phyloP scores from a whole-genome alignment of 2,797 vertebrate genomes.

The Leuciscus waleckii region DNA sequence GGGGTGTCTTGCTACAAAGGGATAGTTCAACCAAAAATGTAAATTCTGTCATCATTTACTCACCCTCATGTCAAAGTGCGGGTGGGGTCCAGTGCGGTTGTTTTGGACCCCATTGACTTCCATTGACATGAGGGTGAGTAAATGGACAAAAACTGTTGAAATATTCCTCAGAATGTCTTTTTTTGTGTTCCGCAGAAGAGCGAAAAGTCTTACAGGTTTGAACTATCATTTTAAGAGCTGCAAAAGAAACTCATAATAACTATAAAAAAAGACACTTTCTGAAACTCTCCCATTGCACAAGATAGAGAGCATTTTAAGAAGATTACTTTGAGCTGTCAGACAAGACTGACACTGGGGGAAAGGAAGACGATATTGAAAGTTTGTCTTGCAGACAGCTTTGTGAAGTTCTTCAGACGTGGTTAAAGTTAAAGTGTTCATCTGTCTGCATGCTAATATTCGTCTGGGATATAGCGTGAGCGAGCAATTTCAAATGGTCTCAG shows the following conservation, averaged over 20 bases:
- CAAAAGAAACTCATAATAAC: constrained; percentile 44
- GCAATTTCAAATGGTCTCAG: constrained; percentile 51
- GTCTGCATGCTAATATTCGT: constrained; percentile 65
- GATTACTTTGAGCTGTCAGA: constrained; percentile 60
- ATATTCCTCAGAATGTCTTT: background rate
- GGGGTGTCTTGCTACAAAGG: background rate
- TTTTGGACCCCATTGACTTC: background rate
- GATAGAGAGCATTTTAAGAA: constrained; percentile 57
- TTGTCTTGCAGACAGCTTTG: constrained; percentile 64
- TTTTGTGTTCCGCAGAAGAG: background rate
- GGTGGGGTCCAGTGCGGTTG: background rate
- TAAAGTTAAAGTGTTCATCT: constrained; percentile 61
- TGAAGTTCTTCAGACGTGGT: constrained; percentile 64
- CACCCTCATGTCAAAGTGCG: background rate
- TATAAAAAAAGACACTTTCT: constrained; percentile 23
- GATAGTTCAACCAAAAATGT: background rate
- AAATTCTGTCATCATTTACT: background rate
- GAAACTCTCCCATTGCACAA: constrained; percentile 45
- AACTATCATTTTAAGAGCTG: constrained; percentile 4
- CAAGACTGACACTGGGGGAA: constrained; percentile 56
- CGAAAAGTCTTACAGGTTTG: background rate
- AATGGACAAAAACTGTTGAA: background rate
- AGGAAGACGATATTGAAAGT: constrained; percentile 61
- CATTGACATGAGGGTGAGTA: background rate
- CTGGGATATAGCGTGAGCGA: constrained; percentile 41